Base-by-base conservation (phyloP, 2,113 vertebrate species). In the Neofelis nebulosa region DNA sequence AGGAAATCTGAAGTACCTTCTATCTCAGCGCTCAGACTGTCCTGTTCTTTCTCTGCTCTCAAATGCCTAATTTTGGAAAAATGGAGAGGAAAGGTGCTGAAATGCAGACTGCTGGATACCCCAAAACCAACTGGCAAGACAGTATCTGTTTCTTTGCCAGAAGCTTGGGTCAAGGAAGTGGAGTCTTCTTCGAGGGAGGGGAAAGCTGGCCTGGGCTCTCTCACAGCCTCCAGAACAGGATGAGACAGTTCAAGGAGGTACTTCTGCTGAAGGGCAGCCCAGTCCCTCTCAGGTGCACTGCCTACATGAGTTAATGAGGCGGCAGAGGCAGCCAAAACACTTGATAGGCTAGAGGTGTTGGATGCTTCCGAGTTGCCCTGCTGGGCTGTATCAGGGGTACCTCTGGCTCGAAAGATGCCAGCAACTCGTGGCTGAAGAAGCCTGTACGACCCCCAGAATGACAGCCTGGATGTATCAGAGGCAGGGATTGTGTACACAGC, bases 181-280 rank as follows among this genome's bases (percentile, higher is more conserved):
- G 87, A 79, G 38, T 23, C 38, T 92, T 97, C 97, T 95, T 97
- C 89, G 63, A 97, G 76, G 95, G 38, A 98, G 80, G 50, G 36
- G 71, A 97, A 96, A 50, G 55, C 52, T 98, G 94, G 68, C 57
- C 29, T 79, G 89, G 96, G 48, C 74, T 97, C 93, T 55, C 71
- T 73, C 45, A 65, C 21, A 83, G 98, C 95, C 38, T 92, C 96
- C 2, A 71, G 91, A 92, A 94, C 1, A 97, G 98, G 94, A 27
- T 69, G 55, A 82, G 98, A 66, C 18, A 98, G 96, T 91, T 98
- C 94, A 91, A 96, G 52, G 48, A 96, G 63, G 61, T 98, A 98
- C 61, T 98, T 98, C 38, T 97, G 97, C 95, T 98, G 98, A 90
- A 98, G 74, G 57, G 92, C 78, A 93, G 97, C 89, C 97, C 95